Evolutionary conservation across 2,797 vertebrate genomes (phyloP).

Genomic region (Huso huso): DNA sequence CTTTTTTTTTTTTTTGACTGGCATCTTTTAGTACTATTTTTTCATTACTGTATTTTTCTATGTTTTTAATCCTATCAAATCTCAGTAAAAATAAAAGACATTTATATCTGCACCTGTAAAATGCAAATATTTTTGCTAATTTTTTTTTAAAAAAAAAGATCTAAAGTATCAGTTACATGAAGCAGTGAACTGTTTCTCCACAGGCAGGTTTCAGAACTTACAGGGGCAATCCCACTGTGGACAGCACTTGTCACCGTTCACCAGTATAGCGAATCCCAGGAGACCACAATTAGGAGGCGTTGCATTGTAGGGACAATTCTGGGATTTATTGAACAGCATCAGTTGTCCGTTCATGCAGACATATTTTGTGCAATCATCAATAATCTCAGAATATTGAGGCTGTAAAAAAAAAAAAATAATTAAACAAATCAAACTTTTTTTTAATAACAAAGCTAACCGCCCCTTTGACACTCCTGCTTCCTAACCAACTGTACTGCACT

Average conservation of each 20-base stretch:
- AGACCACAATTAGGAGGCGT: slow-evolving; percentile 80
- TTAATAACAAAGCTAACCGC: neutral
- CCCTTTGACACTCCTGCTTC: neutral
- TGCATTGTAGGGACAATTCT: slow-evolving; percentile 73
- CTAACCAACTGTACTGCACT: no score
- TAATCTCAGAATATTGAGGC: slow-evolving; percentile 69
- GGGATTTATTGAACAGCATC: slow-evolving; percentile 83
- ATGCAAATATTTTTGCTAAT: no score
- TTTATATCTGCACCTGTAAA: no score
- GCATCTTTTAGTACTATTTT: no score
- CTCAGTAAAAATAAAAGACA: no score
- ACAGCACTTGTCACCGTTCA: slow-evolving; percentile 89
- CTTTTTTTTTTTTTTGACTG: no score
- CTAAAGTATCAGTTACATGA: no score
- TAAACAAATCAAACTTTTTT: no score
- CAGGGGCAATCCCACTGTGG: slow-evolving; percentile 94
- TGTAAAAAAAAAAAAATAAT: slow-evolving; percentile 25
- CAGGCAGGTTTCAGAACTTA: slow-evolving; percentile 49
- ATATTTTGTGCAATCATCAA: slow-evolving; percentile 78
- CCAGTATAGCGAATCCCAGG: slow-evolving; percentile 75
- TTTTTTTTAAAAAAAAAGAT: no score
- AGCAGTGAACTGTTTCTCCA: no score
- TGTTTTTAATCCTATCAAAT: no score
- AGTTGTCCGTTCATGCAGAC: slow-evolving; percentile 86
- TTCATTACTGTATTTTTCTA: no score